Percentiles rank a stretch among this genome's conserved stretches.
phyloP scores from a whole-genome alignment of 2,113 vertebrate species.

The Mastomys natalensis region DNA sequence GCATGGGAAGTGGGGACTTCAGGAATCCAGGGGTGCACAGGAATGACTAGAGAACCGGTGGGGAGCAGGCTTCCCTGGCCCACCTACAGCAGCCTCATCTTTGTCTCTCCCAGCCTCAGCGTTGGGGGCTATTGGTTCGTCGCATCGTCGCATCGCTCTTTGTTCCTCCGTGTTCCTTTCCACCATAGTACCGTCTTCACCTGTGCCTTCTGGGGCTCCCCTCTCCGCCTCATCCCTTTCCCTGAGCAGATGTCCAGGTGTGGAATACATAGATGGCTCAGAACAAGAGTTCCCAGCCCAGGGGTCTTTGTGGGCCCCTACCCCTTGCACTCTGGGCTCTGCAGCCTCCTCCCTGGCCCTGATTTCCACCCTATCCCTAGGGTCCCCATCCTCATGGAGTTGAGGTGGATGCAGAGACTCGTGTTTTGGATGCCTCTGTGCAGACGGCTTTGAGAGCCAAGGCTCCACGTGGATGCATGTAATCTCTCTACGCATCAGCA shows the following conservation, averaged over 20 bases:
- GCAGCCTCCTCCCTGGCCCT: neutral
- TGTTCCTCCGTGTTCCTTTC: too few relatives aligned
- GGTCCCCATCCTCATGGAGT: neutral
- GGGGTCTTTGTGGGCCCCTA: accelerated
- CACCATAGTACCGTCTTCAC: neutral
- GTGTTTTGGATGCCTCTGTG: neutral
- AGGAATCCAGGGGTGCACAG: neutral
- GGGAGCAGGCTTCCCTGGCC: neutral
- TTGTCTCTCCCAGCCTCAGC: neutral
- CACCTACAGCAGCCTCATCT: neutral
- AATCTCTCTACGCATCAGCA: too few relatives aligned
- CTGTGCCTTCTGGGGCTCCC: neutral
- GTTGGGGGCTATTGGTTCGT: too few relatives aligned
- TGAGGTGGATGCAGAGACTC: too few relatives aligned
- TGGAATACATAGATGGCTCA: neutral
- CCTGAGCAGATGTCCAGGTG: neutral
- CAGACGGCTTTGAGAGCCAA: neutral
- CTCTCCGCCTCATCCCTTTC: neutral
- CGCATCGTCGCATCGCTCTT: neutral
- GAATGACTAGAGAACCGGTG: neutral
- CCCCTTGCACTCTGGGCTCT: neutral
- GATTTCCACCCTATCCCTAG: neutral
- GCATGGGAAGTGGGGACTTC: too few relatives aligned
- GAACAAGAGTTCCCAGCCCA: neutral
- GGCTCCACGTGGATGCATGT: neutral